A percentile compares a stretch with the other conserved stretches of the same genome.
Evolutionary conservation across 1,140 invertebrate species (phyloP).

Genomic region (Eriosoma lanigerum): DNA sequence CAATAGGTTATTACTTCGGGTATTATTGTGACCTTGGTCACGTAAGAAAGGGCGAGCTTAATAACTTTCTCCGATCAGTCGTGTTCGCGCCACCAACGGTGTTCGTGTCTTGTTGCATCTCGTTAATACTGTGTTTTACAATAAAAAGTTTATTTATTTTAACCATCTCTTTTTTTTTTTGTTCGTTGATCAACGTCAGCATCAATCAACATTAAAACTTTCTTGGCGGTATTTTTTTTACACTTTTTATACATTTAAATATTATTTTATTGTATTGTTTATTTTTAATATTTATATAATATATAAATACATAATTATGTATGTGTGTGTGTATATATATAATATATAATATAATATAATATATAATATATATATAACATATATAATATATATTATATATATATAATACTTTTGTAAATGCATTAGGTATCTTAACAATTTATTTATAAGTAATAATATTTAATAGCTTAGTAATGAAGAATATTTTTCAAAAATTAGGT

Average conservation of each 20-base stretch:
- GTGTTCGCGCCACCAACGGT: conserved; percentile 27
- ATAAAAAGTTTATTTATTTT: neutral
- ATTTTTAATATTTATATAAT: too few relatives aligned
- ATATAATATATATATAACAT: too few relatives aligned
- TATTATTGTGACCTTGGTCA: conserved; percentile 41
- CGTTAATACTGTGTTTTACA: neutral
- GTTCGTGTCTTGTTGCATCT: neutral
- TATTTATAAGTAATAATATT: too few relatives aligned
- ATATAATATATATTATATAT: too few relatives aligned
- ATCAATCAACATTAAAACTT: neutral
- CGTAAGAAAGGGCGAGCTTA: conserved; percentile 50
- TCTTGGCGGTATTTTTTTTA: conserved; percentile 15
- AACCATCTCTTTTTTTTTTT: neutral
- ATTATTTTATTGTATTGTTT: too few relatives aligned
- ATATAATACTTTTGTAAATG: too few relatives aligned
- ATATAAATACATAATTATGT: too few relatives aligned
- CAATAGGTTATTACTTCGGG: conserved; percentile 47
- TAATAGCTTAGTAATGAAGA: too few relatives aligned
- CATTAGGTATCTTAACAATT: too few relatives aligned
- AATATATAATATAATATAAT: too few relatives aligned
- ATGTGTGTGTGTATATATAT: too few relatives aligned
- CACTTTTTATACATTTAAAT: neutral
- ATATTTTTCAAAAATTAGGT: too few relatives aligned
- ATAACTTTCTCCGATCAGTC: conserved; percentile 47
- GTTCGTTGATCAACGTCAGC: neutral